Evolutionary conservation across 1,140 invertebrate genomes (phyloP), one percentile per base, ranked within the genome.

Genomic region (Metopolophium dirhodum): DNA sequence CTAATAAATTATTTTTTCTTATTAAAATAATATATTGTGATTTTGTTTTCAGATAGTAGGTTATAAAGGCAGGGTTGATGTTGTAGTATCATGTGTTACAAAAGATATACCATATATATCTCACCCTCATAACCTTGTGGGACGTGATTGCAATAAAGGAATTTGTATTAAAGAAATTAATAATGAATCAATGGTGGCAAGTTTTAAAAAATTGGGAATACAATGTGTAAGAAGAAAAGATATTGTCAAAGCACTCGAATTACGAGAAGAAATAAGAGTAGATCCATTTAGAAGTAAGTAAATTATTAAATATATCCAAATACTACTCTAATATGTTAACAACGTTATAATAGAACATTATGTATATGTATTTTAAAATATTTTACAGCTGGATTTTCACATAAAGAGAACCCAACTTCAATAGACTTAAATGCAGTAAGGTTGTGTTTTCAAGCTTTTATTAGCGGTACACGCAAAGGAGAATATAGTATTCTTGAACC

Each of bases 221-320:
- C 99, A 99, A 95, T 99, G 99, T 96, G 98, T 99, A 3, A 99
- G 99, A 95, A 98, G 98, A 94, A 98, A 98, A 95, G 98, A 99
- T 95, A 98, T 99, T 77, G 97, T 98, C 94, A 97, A 97, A 30
- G 97, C 98, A 20, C 96, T 99, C 1, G 96, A 96, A 94, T 95
- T 97, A 20, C 96, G 99, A 93, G 97, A 99, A 95, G 96, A 97
- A 94, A 97, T 98, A 82, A 96, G 97, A 94, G 98, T 99, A 1
- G 98, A 99, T 96, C 99, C 99, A 1, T 99, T 98, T 95, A 97
- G 97, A 96, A 98, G 99, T 99, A 96, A 96, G 97, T 96, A 37
- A 57, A 47, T 37, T 18, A 45, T 41, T 89, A 37, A 41, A n/a
- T 2, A 35, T 18, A 77, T 20, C 30, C n/a, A 77, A n/a, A 77